Conservation (phyloP, 1,140 invertebrate genomes). For the Periplaneta americana region DNA sequence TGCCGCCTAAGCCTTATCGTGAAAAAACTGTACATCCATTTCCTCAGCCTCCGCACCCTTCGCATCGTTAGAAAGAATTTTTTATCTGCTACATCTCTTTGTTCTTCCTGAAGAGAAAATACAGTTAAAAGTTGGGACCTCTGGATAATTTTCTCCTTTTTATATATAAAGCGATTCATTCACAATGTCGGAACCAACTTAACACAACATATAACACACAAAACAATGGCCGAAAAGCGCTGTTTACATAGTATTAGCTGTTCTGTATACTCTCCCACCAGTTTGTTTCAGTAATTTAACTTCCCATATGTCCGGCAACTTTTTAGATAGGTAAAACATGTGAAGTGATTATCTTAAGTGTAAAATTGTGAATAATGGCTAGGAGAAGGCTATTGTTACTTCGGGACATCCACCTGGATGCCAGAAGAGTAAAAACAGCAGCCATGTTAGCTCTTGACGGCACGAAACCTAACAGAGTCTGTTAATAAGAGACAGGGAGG, state of each 20-base stretch:
- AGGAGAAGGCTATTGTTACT: neutral
- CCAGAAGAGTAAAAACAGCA: too few relatives aligned
- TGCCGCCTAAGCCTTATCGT: neutral
- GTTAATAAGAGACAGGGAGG: too few relatives aligned
- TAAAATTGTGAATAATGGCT: neutral
- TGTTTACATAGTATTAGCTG: neutral
- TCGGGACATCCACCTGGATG: neutral
- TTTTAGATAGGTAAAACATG: neutral
- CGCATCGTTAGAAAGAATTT: neutral
- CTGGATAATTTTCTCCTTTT: neutral
- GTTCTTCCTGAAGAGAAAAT: neutral
- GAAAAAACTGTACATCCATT: neutral
- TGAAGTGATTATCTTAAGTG: neutral
- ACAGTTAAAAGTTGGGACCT: neutral
- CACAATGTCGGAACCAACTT: neutral
- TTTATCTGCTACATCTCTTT: neutral
- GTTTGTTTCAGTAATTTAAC: neutral
- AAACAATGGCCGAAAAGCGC: neutral
- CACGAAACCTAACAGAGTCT: too few relatives aligned
- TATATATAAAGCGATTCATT: neutral
- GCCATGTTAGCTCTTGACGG: too few relatives aligned
- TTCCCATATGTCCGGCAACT: neutral
- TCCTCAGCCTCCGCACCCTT: neutral
- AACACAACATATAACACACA: neutral
- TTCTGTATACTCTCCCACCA: neutral